Conservation (phyloP, 2,888 invertebrate species). For the Drosophila gaucha region DNA sequence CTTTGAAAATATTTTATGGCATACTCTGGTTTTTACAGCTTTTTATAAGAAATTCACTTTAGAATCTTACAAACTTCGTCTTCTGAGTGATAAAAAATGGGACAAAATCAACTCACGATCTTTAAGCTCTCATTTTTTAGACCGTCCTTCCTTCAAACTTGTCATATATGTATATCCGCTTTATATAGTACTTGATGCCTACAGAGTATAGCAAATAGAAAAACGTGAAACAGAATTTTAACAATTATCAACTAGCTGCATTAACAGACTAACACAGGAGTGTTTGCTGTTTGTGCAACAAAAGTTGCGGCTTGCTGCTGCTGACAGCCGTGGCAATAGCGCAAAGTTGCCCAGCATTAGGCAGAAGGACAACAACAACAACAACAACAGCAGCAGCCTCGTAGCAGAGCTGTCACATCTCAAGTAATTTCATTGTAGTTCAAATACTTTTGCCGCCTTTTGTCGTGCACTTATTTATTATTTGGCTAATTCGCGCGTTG, state of each 20-base stretch:
- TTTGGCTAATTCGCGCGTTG: conserved; percentile 83
- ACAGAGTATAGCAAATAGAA: conserved; percentile 6
- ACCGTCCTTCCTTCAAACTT: no score
- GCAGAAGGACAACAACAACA: conserved; percentile 36
- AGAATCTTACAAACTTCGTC: no score
- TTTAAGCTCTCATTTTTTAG: no score
- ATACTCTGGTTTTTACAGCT: no score
- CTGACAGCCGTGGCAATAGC: conserved; percentile 34
- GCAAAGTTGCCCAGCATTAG: conserved; percentile 47
- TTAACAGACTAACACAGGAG: conserved; percentile 27
- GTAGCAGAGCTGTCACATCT: conserved; percentile 25
- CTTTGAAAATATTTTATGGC: no score
- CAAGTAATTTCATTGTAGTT: conserved; percentile 78
- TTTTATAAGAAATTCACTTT: no score
- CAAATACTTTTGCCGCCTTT: conserved; percentile 69
- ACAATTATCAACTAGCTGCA: conserved; percentile 66
- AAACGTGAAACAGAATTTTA: conserved; percentile 48
- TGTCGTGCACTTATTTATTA: conserved; percentile 81
- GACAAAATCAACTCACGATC: no score
- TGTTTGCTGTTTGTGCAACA: conserved; percentile 53
- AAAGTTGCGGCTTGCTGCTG: conserved; percentile 27
- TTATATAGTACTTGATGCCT: neutral
- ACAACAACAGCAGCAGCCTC: neutral
- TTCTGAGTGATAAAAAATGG: no score
- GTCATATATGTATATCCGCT: no score